Evolutionary conservation across 2,113 vertebrate species (phyloP), one percentile per base, ranked within the genome.

Genomic region (Neotragus moschatus): DNA sequence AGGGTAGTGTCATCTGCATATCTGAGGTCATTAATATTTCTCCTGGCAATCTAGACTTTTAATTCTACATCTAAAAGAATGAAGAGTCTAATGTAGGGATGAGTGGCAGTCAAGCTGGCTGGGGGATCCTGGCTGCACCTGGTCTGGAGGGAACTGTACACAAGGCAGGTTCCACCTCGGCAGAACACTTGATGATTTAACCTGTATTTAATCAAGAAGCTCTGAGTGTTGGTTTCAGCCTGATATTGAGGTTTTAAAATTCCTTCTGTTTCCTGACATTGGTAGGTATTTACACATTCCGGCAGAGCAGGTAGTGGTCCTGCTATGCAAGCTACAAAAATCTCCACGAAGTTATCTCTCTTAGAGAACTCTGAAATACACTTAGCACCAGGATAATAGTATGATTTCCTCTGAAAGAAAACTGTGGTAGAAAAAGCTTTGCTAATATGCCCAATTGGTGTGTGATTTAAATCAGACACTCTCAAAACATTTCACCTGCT

Each of bases 361-460:
- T 79, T 63, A 56, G 49, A 51, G 7, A 60, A 73, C 15, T 85
- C 77, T 56, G 28, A 58, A 93, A 87, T 51, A 80, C 73, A 77
- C 55, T 79, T 80, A 84, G 81, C 47, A 47, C 33, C 33, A 21
- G 25, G n/a, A 66, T 88, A 88, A 45, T 26, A 85, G 75, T 61
- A n/a, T 6, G 33, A 14, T 88, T 95, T 98, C 91, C 58, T 70
- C 56, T 21, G 13, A 66, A 73, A 94, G 80, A 82, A 93, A 96
- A 91, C 7, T 36, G 12, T 58, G 73, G 43, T 17, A 77, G 70
- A 92, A 61, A 56, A 90, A 60, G 43, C 60, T 36, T 58, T 84
- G 39, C 9, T 88, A 85, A 93, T 77, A 91, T 6, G 26, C 28
- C 15, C 43, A 81, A 5, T 17, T 82, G 73, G 7, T 58, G 70